These are phyloP conservation scores for Poecilia latipinna DNA, from an alignment of 2,113 vertebrate genomes.

Conservation along the genomic window DNA sequence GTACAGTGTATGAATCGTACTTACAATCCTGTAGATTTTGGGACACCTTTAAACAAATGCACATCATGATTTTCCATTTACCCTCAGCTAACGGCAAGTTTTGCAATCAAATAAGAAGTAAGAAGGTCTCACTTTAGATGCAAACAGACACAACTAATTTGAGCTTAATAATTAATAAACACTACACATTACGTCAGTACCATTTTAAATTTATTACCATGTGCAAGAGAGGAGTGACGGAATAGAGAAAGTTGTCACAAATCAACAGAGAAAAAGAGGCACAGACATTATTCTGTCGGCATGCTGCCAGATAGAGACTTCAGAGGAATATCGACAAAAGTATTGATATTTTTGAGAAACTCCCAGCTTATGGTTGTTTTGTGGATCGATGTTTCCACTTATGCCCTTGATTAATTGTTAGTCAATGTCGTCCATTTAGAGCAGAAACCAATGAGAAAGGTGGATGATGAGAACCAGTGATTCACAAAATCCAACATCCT, in stretches of 20 bases:
- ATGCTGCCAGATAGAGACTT: background rate
- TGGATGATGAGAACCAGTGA: slow-evolving; percentile 33
- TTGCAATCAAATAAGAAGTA: background rate
- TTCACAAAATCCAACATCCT: slow-evolving; percentile 26
- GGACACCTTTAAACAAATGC: background rate
- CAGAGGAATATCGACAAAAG: slow-evolving; percentile 18
- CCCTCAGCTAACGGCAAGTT: background rate
- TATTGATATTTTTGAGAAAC: slow-evolving; percentile 35
- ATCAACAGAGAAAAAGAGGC: background rate
- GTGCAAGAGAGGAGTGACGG: background rate
- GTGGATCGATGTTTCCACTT: background rate
- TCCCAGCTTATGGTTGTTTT: slow-evolving; percentile 11
- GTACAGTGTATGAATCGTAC: background rate
- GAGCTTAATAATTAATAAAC: background rate
- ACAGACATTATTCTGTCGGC: slow-evolving; percentile 2
- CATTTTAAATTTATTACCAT: no score
- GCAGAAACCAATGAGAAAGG: slow-evolving; percentile 23
- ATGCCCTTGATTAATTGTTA: slow-evolving; percentile 27
- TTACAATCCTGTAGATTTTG: background rate
- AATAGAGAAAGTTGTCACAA: background rate
- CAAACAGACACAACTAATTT: background rate
- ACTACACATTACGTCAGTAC: no score
- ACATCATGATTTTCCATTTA: background rate
- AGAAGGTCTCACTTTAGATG: no score
- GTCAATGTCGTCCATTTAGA: slow-evolving; percentile 24